phyloP scores from a whole-genome alignment of 2,113 vertebrate genomes.

The Machaerirhynchus nigripectus region DNA sequence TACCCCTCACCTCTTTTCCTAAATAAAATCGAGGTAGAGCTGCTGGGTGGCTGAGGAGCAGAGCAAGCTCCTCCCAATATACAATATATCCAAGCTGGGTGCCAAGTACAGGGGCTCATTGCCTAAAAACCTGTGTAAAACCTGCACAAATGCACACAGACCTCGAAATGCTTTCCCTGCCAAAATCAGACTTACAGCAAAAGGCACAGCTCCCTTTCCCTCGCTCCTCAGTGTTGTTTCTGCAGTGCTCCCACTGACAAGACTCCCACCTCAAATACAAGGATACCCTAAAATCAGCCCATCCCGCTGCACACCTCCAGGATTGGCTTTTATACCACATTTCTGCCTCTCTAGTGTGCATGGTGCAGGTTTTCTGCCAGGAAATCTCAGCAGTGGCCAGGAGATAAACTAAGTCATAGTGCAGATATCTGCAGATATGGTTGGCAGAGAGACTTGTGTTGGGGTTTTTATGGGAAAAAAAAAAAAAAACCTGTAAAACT shows the following conservation, averaged over 20 bases:
- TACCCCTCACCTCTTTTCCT: background rate
- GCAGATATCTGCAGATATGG: fast-evolving
- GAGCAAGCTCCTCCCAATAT: background rate
- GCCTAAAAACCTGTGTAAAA: background rate
- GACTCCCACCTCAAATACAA: background rate
- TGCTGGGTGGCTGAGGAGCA: background rate
- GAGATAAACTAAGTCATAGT: background rate
- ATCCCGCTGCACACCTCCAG: background rate
- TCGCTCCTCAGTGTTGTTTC: background rate
- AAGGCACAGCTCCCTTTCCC: background rate
- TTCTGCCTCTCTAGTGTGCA: background rate
- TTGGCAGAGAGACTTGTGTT: background rate
- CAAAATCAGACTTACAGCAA: background rate
- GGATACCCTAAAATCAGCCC: background rate
- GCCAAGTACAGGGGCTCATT: background rate
- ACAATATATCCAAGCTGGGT: background rate
- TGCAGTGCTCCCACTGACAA: background rate
- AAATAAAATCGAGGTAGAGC: background rate
- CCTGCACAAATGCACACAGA: background rate
- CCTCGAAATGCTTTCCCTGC: background rate
- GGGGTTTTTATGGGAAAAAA: fast-evolving
- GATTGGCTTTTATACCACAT: background rate
- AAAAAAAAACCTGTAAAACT: background rate
- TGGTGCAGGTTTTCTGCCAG: background rate
- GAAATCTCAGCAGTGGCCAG: background rate